Evolutionary conservation across 92 coral and sea anemone genomes (phyloP).

Genomic region (Hydrozoanthus gracilis): DNA sequence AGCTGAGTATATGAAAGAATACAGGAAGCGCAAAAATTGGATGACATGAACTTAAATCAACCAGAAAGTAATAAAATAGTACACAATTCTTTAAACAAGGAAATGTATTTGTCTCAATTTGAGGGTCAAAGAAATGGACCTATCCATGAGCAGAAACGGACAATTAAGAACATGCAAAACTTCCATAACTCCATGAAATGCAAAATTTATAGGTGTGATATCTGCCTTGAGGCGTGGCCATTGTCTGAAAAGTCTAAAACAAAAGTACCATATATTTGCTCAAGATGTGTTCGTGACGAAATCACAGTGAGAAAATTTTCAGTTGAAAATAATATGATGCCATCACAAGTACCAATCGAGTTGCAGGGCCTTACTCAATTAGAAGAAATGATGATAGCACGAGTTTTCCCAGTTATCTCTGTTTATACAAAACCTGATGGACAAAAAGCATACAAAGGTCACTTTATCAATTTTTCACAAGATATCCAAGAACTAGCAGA

Average conservation of each 20-base stretch:
- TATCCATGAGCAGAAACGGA: conserved; percentile 45
- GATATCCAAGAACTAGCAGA: too few species aligned
- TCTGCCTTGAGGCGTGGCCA: neutral
- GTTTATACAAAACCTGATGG: too few species aligned
- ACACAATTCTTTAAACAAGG: neutral
- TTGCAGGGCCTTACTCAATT: too few species aligned
- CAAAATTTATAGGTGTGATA: neutral
- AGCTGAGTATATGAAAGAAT: too few species aligned
- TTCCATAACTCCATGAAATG: conserved; percentile 14
- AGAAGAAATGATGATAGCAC: conserved; percentile 45
- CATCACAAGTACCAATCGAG: conserved; percentile 46
- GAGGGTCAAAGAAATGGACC: conserved; percentile 56
- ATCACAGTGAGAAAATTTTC: conserved; percentile 63
- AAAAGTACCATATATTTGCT: too few species aligned
- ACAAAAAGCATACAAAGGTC: too few species aligned
- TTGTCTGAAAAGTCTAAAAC: neutral
- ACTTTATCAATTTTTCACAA: too few species aligned
- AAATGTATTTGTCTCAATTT: conserved; percentile 10
- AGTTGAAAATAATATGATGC: conserved; percentile 65
- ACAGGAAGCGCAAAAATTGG: neutral
- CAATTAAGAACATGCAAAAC: neutral
- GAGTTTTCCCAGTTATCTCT: too few species aligned
- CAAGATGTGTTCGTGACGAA: too few species aligned
- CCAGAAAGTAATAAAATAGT: neutral
- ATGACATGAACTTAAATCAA: neutral